phyloP scores from a whole-genome alignment of 1,140 invertebrate genomes.

The Hirudo medicinalis region DNA sequence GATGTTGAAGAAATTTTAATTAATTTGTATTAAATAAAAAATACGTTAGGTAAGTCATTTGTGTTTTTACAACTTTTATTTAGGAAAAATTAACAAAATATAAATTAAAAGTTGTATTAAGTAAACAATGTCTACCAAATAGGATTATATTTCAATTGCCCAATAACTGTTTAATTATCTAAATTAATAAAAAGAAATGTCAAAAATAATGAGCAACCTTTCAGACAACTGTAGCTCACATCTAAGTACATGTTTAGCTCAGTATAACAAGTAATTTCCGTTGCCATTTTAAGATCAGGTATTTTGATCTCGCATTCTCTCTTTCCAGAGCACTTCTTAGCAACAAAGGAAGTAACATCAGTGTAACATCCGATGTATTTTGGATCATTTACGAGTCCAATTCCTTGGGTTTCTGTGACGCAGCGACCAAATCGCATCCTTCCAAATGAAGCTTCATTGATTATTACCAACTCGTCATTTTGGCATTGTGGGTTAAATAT shows the following conservation, averaged over 20 bases:
- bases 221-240: neutral
- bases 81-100: too few species aligned
- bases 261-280: neutral
- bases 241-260: neutral
- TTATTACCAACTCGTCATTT: conserved; percentile 13
- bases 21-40: too few species aligned
- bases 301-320: conserved; percentile 15
- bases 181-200: too few species aligned
- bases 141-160: neutral
- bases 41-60: too few species aligned
- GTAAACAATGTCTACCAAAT: too few species aligned
- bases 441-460: conserved; percentile 13
- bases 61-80: too few species aligned
- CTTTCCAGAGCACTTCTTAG: conserved; percentile 18
- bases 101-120: too few species aligned
- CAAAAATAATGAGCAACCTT: neutral
- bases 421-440: conserved; percentile 19
- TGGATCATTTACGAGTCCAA: neutral
- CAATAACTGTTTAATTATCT: too few species aligned
- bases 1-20: too few species aligned
- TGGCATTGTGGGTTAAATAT: conserved; percentile 8
- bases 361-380: conserved; percentile 18
- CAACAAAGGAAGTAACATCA: conserved; percentile 16
- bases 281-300: neutral
- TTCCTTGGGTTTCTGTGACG: conserved; percentile 12